A percentile compares a stretch with the other conserved stretches of the same genome.
Conservation (phyloP, 2,113 vertebrate species). For the Heptranchias perlo region DNA sequence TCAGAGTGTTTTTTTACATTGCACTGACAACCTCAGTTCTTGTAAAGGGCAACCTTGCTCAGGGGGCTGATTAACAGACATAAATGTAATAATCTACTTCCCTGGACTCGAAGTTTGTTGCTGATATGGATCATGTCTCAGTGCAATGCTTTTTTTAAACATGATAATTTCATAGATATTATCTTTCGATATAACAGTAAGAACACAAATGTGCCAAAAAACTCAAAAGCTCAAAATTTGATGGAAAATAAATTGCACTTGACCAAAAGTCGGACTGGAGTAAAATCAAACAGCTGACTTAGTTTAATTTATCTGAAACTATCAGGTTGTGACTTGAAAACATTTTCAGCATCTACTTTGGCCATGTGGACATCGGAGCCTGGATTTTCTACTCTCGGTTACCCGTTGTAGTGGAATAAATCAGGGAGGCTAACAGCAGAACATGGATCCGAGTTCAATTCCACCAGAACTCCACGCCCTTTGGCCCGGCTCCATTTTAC, state of each 20-base stretch:
- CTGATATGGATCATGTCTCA: not conserved
- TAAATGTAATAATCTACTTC: constrained; percentile 34
- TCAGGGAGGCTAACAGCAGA: too few species aligned
- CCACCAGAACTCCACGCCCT: not conserved
- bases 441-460: not conserved
- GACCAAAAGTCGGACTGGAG: not conserved
- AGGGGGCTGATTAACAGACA: constrained; percentile 22
- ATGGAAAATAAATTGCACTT: not conserved
- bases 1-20: constrained; percentile 4
- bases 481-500: not conserved
- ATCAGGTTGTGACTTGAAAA: not conserved
- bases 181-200: not conserved
- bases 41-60: constrained; percentile 1
- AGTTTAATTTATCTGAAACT: not conserved
- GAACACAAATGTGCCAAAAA: not conserved
- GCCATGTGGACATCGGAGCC: not conserved
- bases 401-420: not conserved
- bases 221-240: not conserved
- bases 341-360: not conserved
- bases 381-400: not conserved
- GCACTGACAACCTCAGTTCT: constrained; percentile 5
- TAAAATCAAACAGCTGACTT: not conserved
- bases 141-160: constrained; percentile 1
- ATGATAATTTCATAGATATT: not conserved
- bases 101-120: not conserved